Base-by-base conservation (phyloP, 2,888 invertebrate genomes). In the Lissocephala sabroskyi region DNA sequence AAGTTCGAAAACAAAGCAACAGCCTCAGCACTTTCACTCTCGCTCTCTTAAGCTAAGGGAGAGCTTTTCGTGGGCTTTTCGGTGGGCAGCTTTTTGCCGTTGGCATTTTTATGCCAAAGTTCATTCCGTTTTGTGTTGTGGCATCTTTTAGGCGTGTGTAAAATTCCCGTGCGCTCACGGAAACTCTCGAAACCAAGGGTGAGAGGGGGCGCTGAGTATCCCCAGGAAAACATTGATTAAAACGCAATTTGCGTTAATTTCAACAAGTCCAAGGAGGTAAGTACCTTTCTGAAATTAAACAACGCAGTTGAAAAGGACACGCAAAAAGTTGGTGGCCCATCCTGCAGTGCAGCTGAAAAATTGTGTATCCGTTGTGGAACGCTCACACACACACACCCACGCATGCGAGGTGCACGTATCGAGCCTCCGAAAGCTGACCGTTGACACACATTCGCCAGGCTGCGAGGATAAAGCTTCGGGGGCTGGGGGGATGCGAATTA, bases 21-120 rank as follows among this genome's bases (percentile, higher is more conserved):
- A 73, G 68, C 36, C 54, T 59, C 65, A 65, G 65, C 65, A 67
- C 73, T 67, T 71, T 67, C 67, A 67, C 67, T 67, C 57, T 26
- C 32, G 55, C 56, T 56, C 51, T 52, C 14, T 10, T 11, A 30
- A 5, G 11, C 18, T 49, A 41, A 5, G 23, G 30, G 10, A 18
- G 30, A 70, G 65, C 65, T 70, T 60, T 40, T 42, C 48, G 14
- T 16, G 14, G 16, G 35, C 35, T 35, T 1, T 35, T 17, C 5
- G 9, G 7, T n/a, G n/a, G n/a, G 10, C 2, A 44, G 36, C 36
- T 44, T 44, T 36, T 35, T 17, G 2, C 3, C 6, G 7, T 29
- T 11, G 35, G 56, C 56, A 56, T 56, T 56, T 60, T 61, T 49
- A 45, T 45, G 23, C 33, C 52, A 56, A 65, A 71, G 65, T 65